Percentiles rank a stretch among this genome's conserved stretches.
Conservation (phyloP, 2,113 vertebrate genomes). For the Opisthocomus hoazin region DNA sequence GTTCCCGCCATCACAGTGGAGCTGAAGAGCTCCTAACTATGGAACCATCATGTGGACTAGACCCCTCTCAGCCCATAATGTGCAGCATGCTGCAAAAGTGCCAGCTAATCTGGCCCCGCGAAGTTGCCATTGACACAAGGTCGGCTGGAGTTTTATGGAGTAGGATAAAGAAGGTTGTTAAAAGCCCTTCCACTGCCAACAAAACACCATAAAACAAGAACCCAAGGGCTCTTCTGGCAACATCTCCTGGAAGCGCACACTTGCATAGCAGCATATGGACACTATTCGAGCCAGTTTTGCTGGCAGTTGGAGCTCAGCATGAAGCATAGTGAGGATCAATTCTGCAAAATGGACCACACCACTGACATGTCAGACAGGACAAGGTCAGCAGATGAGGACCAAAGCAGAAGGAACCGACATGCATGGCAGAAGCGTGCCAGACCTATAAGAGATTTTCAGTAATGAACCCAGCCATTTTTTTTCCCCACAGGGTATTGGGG, state of each 20-base stretch:
- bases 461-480: neutral
- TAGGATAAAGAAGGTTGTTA: neutral
- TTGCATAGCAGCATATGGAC: neutral
- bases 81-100: neutral
- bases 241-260: neutral
- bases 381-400: neutral
- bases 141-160: neutral
- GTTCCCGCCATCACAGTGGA: neutral
- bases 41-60: too few relatives aligned
- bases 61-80: neutral
- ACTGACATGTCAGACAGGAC: neutral
- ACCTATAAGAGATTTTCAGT: neutral
- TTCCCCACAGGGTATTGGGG: neutral
- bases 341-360: neutral
- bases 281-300: neutral
- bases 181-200: neutral
- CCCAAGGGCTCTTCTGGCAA: neutral
- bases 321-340: neutral
- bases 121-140: neutral
- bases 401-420: neutral
- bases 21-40: neutral
- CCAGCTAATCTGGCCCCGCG: neutral
- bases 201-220: neutral
- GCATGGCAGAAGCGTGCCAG: neutral
- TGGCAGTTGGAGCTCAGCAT: neutral